phyloP scores from a whole-genome alignment of 2,113 vertebrate genomes.

The Amblyornis subalaris region DNA sequence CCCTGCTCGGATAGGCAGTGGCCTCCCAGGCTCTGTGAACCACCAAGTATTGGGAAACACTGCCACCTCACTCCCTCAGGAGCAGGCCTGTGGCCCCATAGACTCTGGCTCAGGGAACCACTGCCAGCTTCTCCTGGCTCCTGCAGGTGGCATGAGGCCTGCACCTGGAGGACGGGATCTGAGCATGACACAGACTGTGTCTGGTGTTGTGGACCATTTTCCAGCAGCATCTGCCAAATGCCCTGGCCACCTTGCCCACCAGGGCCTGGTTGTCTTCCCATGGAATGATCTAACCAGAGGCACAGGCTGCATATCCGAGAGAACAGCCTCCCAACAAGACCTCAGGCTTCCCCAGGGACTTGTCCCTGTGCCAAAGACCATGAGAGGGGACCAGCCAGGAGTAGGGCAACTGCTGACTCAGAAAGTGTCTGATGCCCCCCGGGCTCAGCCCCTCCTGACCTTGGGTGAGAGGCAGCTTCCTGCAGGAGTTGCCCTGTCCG shows the following conservation, averaged over 20 bases:
- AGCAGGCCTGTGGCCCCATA: neutral
- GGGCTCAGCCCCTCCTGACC: neutral
- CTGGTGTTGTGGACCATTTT: neutral
- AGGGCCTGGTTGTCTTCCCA: neutral
- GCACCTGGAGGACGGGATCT: neutral
- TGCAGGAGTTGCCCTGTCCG: neutral
- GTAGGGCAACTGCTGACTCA: neutral
- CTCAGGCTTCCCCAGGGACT: neutral
- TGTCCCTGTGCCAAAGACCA: neutral
- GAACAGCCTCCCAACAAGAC: neutral
- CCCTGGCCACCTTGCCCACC: neutral
- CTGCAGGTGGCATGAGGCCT: neutral
- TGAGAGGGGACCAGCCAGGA: neutral
- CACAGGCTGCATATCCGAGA: fast-evolving
- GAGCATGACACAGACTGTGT: neutral
- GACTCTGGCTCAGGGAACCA: neutral
- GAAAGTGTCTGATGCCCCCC: neutral
- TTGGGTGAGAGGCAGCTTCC: neutral
- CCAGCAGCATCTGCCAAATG: neutral
- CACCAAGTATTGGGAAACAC: neutral
- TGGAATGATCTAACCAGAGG: neutral
- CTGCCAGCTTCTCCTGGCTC: neutral
- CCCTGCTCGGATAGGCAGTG: neutral
- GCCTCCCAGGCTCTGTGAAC: neutral
- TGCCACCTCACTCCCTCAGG: neutral